Conservation (phyloP, 2,888 invertebrate species). For the Clusia tigrina region DNA sequence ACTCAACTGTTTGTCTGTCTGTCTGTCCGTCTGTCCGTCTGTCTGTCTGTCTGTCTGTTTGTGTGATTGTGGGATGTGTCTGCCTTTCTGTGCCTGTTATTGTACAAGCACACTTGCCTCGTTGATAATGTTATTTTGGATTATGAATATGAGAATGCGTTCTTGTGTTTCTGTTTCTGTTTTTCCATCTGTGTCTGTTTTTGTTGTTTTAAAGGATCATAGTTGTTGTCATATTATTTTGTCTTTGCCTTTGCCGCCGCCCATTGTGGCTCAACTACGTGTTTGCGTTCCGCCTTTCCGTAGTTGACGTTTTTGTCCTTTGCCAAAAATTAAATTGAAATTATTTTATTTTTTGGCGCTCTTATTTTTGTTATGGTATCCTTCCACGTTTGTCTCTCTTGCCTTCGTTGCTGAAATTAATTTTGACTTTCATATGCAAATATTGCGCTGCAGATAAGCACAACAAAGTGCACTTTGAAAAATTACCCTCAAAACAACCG, state of each 20-base stretch:
- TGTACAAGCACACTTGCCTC: too few relatives aligned
- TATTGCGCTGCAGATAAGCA: background rate
- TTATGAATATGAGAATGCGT: constrained; percentile 54
- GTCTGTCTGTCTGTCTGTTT: background rate
- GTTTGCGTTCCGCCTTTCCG: background rate
- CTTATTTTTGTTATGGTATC: background rate
- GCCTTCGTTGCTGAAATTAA: background rate
- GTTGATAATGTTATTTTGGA: constrained; percentile 57
- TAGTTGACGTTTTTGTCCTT: background rate
- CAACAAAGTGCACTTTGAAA: background rate
- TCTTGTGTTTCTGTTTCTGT: constrained; percentile 1
- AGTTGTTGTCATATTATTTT: background rate
- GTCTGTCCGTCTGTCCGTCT: constrained; percentile 6
- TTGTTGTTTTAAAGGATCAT: too few relatives aligned
- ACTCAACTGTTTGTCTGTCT: background rate
- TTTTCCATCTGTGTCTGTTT: too few relatives aligned
- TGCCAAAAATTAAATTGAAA: constrained; percentile 6
- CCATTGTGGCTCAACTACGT: constrained; percentile 34
- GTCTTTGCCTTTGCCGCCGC: constrained; percentile 21
- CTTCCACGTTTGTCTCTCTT: background rate
- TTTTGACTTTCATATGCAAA: constrained; percentile 4
- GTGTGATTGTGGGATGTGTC: constrained; percentile 37
- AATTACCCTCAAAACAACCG: too few relatives aligned
- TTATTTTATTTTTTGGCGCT: constrained; percentile 8
- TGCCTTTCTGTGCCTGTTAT: constrained; percentile 48